phyloP scores from a whole-genome alignment of 2,113 vertebrate genomes.

The Archilochus colubris region DNA sequence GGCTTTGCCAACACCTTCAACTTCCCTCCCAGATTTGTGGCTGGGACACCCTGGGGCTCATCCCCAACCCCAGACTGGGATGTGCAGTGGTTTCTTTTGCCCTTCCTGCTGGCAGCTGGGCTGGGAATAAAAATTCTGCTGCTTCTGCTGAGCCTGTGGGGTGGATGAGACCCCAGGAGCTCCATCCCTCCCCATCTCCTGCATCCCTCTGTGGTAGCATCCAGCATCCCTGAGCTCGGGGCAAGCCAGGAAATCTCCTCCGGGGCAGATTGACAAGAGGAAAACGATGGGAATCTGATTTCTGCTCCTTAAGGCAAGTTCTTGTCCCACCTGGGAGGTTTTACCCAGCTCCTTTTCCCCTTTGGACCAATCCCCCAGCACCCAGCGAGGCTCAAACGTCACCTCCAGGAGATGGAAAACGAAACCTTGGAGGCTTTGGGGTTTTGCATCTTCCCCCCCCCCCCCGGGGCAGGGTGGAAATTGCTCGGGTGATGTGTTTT shows the following conservation, averaged over 20 bases:
- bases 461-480: neutral
- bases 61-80: neutral
- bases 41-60: neutral
- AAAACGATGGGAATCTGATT: neutral
- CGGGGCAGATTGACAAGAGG: no score
- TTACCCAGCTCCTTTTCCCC: neutral
- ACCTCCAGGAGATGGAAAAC: neutral
- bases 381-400: neutral
- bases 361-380: no score
- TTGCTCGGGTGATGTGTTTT: neutral
- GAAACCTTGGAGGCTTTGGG: neutral
- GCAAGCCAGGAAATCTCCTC: no score
- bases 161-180: neutral
- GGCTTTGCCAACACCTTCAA: neutral
- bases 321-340: neutral
- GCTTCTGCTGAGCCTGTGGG: neutral
- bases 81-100: neutral
- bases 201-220: no score
- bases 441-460: neutral
- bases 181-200: neutral
- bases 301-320: neutral
- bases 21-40: fast-evolving
- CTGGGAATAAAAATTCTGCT: neutral
- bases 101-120: neutral
- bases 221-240: no score